A percentile compares a stretch with the other conserved stretches of the same genome.
These are phyloP conservation scores for Mellilla xanthometata DNA, from an alignment of 2,888 invertebrate species.

Conservation along the genomic window DNA sequence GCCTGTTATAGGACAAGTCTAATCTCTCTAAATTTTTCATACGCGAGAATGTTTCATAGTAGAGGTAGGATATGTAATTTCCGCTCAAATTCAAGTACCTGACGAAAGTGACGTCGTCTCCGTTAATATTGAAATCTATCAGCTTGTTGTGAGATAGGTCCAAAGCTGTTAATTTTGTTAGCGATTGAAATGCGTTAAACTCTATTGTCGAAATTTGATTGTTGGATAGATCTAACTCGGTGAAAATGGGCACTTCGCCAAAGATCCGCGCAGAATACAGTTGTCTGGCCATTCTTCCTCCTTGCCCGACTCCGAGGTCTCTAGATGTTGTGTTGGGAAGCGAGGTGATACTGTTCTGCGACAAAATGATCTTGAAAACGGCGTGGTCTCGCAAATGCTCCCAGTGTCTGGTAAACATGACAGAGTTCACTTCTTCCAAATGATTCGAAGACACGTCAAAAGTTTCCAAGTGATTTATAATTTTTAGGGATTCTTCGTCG, in stretches of 20 bases:
- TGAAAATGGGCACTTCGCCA: slow-evolving; percentile 40
- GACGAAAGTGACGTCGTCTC: slow-evolving; percentile 50
- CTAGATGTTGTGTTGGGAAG: slow-evolving; percentile 55
- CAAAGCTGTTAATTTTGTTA: slow-evolving; percentile 50
- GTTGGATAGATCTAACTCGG: slow-evolving; percentile 64
- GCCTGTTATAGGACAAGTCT: slow-evolving; percentile 62
- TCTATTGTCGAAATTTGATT: slow-evolving; percentile 58
- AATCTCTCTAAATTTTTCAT: slow-evolving; percentile 64
- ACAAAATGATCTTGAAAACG: slow-evolving; percentile 60
- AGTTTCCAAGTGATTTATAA: slow-evolving; percentile 64
- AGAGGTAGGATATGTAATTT: slow-evolving; percentile 51
- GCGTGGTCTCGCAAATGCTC: slow-evolving; percentile 53
- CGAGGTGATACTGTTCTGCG: slow-evolving; percentile 53
- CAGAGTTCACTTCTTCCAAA: slow-evolving; percentile 51
- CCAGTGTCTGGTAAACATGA: slow-evolving; percentile 65
- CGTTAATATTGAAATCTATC: slow-evolving; percentile 50
- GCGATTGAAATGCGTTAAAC: slow-evolving; percentile 61
- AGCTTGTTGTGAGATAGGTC: slow-evolving; percentile 63
- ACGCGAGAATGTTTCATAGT: slow-evolving; percentile 53
- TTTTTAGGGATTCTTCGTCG: slow-evolving; percentile 55
- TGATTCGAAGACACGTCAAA: slow-evolving; percentile 67
- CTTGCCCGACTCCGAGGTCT: slow-evolving; percentile 31
- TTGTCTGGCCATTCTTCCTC: slow-evolving; percentile 39
- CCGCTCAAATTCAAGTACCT: slow-evolving; percentile 61
- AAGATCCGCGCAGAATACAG: slow-evolving; percentile 26